A percentile compares a stretch with the other conserved stretches of the same genome.
These are phyloP conservation scores for Hydrolagus affinis DNA, from an alignment of 2,113 vertebrate genomes.

Conservation along the genomic window DNA sequence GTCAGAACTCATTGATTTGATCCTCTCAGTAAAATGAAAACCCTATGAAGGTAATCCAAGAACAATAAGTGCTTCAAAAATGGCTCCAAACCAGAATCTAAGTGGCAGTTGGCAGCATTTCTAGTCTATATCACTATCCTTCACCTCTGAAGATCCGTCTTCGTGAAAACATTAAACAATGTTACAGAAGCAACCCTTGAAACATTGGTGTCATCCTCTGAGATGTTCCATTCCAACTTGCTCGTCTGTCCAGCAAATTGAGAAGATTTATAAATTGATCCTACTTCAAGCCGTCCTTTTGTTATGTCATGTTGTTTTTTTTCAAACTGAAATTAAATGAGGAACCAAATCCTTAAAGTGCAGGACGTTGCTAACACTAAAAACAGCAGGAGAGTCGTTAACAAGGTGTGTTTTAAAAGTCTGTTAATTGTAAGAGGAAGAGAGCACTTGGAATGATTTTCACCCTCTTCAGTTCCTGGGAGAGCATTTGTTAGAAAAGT, in stretches of 20 bases:
- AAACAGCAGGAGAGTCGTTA: too few species aligned
- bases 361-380: too few species aligned
- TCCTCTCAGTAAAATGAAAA: constrained; percentile 58
- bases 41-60: constrained; percentile 30
- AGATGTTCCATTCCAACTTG: neutral
- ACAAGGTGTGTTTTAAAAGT: too few species aligned
- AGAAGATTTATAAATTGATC: constrained; percentile 23
- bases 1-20: constrained; percentile 65
- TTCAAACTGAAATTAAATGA: too few species aligned
- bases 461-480: too few species aligned
- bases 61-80: constrained; percentile 21
- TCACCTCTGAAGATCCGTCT: neutral
- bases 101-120: constrained; percentile 5
- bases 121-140: neutral
- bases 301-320: neutral
- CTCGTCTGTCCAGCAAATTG: neutral
- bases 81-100: neutral
- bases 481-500: too few species aligned
- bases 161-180: too few species aligned
- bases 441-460: too few species aligned
- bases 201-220: neutral
- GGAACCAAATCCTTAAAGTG: too few species aligned
- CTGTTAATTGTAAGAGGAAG: too few species aligned
- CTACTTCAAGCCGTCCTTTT: neutral
- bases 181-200: neutral